Evolutionary conservation across 1,140 invertebrate genomes (phyloP).

Genomic region (Aethina tumida): DNA sequence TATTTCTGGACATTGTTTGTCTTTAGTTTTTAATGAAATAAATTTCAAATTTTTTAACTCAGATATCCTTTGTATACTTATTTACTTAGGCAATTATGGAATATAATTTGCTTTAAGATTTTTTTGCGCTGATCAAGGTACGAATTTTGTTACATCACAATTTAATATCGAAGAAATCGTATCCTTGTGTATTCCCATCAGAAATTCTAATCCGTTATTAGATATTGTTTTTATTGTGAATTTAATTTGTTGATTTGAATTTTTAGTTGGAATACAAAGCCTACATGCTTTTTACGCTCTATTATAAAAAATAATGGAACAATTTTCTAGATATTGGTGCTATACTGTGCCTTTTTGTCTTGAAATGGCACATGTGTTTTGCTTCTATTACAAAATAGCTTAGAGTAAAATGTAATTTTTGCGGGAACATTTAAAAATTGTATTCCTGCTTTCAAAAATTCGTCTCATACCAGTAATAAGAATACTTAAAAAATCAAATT

Average conservation of each 20-base stretch:
- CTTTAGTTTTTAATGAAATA: constrained; percentile 6
- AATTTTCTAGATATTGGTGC: constrained; percentile 12
- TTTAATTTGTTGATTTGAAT: constrained; percentile 2
- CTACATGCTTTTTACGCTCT: background rate
- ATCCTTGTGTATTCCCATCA: background rate
- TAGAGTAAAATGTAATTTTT: too few species aligned
- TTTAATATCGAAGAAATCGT: background rate
- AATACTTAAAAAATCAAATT: constrained; percentile 15
- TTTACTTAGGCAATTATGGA: constrained; percentile 32
- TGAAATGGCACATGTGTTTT: constrained; percentile 26
- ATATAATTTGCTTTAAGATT: constrained; percentile 31
- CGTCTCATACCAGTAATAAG: too few species aligned
- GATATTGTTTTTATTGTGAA: background rate
- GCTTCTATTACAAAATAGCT: constrained; percentile 18
- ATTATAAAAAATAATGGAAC: constrained; percentile 1
- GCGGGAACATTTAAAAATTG: too few species aligned
- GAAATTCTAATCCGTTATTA: background rate
- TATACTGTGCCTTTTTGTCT: constrained; percentile 30
- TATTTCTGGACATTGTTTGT: constrained; percentile 2
- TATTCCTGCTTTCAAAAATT: too few species aligned
- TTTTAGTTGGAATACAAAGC: background rate
- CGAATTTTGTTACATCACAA: background rate
- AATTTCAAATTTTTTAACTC: constrained; percentile 6
- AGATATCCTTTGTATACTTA: constrained; percentile 8
- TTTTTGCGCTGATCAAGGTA: background rate